A percentile compares a stretch with the other conserved stretches of the same genome.
phyloP scores from a whole-genome alignment of 1,140 invertebrate genomes.

The Drosophila sturtevanti region DNA sequence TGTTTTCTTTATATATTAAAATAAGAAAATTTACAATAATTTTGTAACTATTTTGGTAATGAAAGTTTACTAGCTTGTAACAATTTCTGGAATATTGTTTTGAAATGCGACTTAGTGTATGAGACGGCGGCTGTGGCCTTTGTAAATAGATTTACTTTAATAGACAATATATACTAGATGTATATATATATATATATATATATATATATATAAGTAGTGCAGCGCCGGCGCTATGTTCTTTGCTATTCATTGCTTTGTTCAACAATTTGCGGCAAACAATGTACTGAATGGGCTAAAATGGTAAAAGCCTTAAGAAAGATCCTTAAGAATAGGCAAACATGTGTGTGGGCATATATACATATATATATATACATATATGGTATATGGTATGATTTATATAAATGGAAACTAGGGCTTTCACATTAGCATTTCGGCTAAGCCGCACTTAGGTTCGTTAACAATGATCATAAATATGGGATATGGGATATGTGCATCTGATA shows the following conservation, averaged over 20 bases:
- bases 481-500: neutral
- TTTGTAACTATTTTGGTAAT: too few relatives aligned
- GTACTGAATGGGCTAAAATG: constrained; percentile 46
- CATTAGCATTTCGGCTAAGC: constrained; percentile 66
- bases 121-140: neutral
- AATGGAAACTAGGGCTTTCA: constrained; percentile 51
- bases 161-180: neutral
- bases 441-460: constrained; percentile 60
- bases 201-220: neutral
- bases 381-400: neutral
- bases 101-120: neutral
- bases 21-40: too few relatives aligned
- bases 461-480: neutral
- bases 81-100: too few relatives aligned
- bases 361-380: neutral
- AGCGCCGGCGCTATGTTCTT: constrained; percentile 67
- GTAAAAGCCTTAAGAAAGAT: constrained; percentile 62
- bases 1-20: too few relatives aligned
- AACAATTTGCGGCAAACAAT: constrained; percentile 64
- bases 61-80: too few relatives aligned
- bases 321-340: constrained; percentile 14
- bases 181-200: neutral
- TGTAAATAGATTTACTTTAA: neutral
- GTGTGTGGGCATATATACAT: constrained; percentile 47
- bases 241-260: constrained; percentile 51